Evolutionary conservation across 2,797 vertebrate species (phyloP), one percentile per base, ranked within the genome.

Genomic region (Chloroceryle inda): DNA sequence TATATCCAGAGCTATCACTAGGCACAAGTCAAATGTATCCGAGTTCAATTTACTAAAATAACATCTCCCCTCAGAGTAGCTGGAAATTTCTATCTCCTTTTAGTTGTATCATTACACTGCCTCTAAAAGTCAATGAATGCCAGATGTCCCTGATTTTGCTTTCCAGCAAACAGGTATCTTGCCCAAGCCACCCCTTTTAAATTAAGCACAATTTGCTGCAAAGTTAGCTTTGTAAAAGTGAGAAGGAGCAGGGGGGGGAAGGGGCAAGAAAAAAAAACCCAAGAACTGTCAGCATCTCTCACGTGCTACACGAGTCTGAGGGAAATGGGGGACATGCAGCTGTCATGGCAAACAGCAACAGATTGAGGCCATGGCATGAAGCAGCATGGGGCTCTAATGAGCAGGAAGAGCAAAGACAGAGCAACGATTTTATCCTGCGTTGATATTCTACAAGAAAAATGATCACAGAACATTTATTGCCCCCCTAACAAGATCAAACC

Each of bases 361-460:
- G 83, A 93, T 76, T 95, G 89, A 91, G 87, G 85, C 92, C 73
- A 26, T 92, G 96, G 93, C 94, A 94, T 42, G 80, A 94, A 95
- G 94, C 53, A 91, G 93, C 85, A 50, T 19, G 66, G 73, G 90
- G 83, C 83, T 81, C 89, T 92, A 90, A 95, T 81, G 85, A 95
- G 85, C 85, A 92, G 76, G 53, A 92, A 95, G 94, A 95, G 79
- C 88, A 95, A 96, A 97, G 89, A 88, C 95, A 97, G 95, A 97
- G 76, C 85, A 88, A 88, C 92, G 84, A 23, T 94, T 94, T 95
- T 53, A 95, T 93, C 92, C 85, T 94, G 88, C 93, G 94, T 92
- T 95, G 94, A 97, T 95, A 95, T 84, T 94, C 79, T 86, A 96
- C 93, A 94, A 58, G 93, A 95, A 95, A 93, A 95, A 94, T 72